Percentiles rank a stretch among this genome's conserved stretches.
These are phyloP conservation scores for Paradoxurus hermaphroditus DNA, from an alignment of 2,113 vertebrate species.

Conservation along the genomic window DNA sequence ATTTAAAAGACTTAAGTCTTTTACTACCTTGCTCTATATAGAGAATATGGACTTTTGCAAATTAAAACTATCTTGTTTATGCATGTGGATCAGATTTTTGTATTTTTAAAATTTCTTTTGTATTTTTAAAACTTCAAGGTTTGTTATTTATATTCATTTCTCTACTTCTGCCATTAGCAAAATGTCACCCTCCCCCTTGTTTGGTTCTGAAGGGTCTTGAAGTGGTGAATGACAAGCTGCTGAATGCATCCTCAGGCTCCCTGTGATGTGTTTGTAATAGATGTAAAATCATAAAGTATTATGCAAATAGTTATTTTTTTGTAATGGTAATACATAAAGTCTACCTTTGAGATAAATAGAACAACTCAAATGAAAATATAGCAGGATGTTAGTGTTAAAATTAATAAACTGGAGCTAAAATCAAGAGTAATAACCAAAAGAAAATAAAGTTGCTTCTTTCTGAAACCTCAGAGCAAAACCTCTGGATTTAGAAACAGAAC, in stretches of 20 bases:
- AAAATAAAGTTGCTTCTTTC: slow-evolving; percentile 51
- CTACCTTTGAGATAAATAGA: slow-evolving; percentile 70
- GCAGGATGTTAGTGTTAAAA: slow-evolving; percentile 56
- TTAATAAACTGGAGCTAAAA: slow-evolving; percentile 59
- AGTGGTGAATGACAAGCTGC: slow-evolving; percentile 77
- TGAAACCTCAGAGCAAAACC: slow-evolving; percentile 45
- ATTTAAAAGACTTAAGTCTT: slow-evolving; percentile 40
- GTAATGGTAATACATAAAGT: slow-evolving; percentile 75
- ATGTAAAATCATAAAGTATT: slow-evolving; percentile 79
- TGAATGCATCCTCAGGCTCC: slow-evolving; percentile 73
- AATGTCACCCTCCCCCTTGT: slow-evolving; percentile 67
- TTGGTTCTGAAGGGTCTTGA: slow-evolving; percentile 73
- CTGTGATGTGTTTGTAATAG: slow-evolving; percentile 78
- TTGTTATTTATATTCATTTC: slow-evolving; percentile 71
- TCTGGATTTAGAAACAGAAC: slow-evolving; percentile 25
- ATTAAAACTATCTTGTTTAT: slow-evolving; percentile 54
- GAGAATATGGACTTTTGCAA: slow-evolving; percentile 21
- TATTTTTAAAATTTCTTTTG: slow-evolving; percentile 29
- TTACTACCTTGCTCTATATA: background rate
- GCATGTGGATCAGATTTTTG: background rate
- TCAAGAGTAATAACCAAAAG: slow-evolving; percentile 46
- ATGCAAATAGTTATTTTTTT: slow-evolving; percentile 79
- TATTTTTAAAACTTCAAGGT: slow-evolving; percentile 49
- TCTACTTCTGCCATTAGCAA: slow-evolving; percentile 63
- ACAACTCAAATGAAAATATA: slow-evolving; percentile 54